Percentiles rank a stretch among this genome's conserved stretches.
These are phyloP conservation scores for Phycodurus eques DNA, from an alignment of 2,113 vertebrate genomes.

Conservation along the genomic window DNA sequence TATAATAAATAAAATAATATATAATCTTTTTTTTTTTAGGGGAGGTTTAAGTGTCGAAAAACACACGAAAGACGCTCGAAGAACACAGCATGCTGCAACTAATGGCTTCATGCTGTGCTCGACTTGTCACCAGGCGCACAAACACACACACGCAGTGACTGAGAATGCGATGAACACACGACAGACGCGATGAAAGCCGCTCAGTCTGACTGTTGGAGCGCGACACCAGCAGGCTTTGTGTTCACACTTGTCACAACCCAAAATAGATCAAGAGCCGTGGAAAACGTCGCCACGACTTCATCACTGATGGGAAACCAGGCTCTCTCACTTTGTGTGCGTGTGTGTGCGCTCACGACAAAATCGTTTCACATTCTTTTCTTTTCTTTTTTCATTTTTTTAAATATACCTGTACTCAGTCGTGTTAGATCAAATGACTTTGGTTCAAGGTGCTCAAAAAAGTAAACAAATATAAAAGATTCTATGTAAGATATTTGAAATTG, in stretches of 20 bases:
- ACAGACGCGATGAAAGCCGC: conserved; percentile 23
- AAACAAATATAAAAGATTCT: too few species aligned
- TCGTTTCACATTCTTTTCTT: too few species aligned
- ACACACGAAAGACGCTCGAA: conserved; percentile 21
- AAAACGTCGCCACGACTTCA: neutral
- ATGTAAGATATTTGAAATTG: too few species aligned
- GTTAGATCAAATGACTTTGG: too few species aligned
- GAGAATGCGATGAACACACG: conserved; percentile 12
- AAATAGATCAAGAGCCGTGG: neutral
- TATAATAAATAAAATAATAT: too few species aligned
- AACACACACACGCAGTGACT: conserved; percentile 26
- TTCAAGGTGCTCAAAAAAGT: too few species aligned
- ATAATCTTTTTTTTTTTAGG: neutral
- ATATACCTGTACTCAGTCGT: too few species aligned
- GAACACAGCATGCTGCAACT: conserved; percentile 18
- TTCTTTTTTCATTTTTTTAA: too few species aligned
- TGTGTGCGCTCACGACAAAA: too few species aligned
- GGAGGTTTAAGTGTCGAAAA: conserved; percentile 6
- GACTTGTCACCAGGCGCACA: conserved; percentile 31
- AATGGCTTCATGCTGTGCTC: conserved; percentile 35
- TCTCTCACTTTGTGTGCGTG: neutral
- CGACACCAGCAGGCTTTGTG: conserved; percentile 34
- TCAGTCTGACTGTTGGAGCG: conserved; percentile 42
- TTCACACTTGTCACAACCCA: conserved; percentile 13
- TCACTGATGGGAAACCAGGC: neutral